Base-by-base conservation (phyloP, 2,888 invertebrate species). In the Xanthorhoe designata region DNA sequence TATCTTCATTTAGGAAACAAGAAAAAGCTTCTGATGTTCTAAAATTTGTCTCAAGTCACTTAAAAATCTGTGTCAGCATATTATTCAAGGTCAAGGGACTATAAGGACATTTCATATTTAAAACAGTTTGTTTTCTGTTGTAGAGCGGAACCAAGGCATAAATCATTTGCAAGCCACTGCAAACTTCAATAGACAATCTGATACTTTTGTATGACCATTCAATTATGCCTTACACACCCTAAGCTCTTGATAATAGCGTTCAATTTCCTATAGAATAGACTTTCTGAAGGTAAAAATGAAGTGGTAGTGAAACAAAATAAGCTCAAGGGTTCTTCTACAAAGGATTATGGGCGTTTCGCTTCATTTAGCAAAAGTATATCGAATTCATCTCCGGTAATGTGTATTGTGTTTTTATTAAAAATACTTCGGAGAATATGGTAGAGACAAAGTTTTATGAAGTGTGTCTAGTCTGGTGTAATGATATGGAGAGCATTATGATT, bases 291-390 rank as follows among this genome's bases (percentile, higher is more conserved):
- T 38, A 38, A 13, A 38, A 42, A 9, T 2, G 78, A 75, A 62
- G 75, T 82, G 66, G 81, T 74, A 76, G 74, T 71, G 47, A 24
- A 79, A 83, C 78, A 81, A 84, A 87, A 87, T 85, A 85, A 85
- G 81, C 61, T 66, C 81, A 79, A 81, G 80, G 73, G 78, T 78
- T 82, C 61, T 32, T 32, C 32, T 64, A 68, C 69, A 72, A 70
- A 71, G 69, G 68, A 82, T 86, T 86, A 87, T 84, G 86, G 85
- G 81, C 83, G 86, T 82, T 81, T 80, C 88, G 92, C 91, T 92
- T 91, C 92, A 92, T 92, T 92, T 92, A 92, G 90, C 90, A 90
- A 89, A 90, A 86, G 87, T 89, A 90, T 90, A 87, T 88, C 92
- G 90, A 92, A 91, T 92, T 85, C 86, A 90, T 90, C 86, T 83